These are phyloP conservation scores for Andricus curvator DNA, from an alignment of 2,888 invertebrate genomes.

Conservation along the genomic window DNA sequence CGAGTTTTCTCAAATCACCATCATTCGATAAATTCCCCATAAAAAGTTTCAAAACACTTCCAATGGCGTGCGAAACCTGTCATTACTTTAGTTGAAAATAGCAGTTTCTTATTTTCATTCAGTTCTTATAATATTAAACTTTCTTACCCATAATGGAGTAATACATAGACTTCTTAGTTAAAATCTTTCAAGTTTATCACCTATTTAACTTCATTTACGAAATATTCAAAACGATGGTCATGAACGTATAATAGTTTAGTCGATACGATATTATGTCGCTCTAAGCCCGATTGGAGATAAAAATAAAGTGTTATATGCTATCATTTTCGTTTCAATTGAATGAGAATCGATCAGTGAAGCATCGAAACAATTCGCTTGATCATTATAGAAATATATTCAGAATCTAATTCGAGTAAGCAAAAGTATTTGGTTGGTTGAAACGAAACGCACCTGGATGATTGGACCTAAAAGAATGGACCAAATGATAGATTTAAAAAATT, in stretches of 20 bases:
- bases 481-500: not conserved
- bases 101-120: no score
- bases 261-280: no score
- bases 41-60: not conserved
- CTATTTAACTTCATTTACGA: not conserved
- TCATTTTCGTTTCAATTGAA: not conserved
- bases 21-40: not conserved
- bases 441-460: not conserved
- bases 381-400: not conserved
- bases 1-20: not conserved
- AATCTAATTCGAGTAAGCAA: not conserved
- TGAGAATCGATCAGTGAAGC: not conserved
- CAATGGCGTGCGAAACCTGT: not conserved
- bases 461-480: not conserved
- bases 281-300: not conserved
- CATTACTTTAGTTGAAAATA: not conserved
- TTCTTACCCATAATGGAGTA: no score
- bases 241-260: no score
- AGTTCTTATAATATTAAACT: no score
- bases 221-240: no score
- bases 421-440: not conserved
- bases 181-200: not conserved
- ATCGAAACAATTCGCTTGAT: not conserved
- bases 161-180: no score
- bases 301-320: not conserved